Evolutionary conservation across 2,113 vertebrate species (phyloP).

Genomic region (Eidolon helvum): DNA sequence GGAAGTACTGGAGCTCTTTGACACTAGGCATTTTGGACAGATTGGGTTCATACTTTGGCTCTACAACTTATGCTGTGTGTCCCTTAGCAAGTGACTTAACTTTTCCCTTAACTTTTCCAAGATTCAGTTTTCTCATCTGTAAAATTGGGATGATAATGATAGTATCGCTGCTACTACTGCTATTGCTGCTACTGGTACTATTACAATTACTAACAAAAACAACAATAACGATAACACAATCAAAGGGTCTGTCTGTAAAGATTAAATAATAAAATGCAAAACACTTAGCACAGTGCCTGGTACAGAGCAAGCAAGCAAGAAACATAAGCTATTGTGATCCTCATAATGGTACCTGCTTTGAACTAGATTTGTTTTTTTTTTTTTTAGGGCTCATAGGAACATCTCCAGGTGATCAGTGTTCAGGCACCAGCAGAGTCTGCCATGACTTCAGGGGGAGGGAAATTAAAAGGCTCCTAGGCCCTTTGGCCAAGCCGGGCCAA

Average conservation of each 20-base stretch:
- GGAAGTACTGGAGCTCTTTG: background rate
- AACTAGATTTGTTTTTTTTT: background rate
- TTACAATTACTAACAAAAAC: too few species aligned
- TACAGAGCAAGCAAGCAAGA: background rate
- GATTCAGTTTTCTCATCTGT: background rate
- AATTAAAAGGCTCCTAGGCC: background rate
- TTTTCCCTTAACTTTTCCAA: background rate
- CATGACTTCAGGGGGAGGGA: background rate
- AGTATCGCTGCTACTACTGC: too few species aligned
- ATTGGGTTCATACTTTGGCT: background rate
- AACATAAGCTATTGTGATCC: background rate
- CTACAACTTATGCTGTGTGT: background rate
- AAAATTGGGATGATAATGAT: background rate
- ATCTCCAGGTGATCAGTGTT: background rate
- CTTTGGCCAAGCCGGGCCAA: background rate
- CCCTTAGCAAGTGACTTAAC: background rate
- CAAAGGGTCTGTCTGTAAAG: background rate
- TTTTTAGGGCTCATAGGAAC: background rate
- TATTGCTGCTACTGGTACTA: too few species aligned
- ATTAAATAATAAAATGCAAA: background rate
- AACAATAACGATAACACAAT: background rate
- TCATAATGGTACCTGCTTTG: background rate
- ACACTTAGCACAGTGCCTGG: background rate
- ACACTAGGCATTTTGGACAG: background rate
- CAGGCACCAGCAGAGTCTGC: background rate